Percentiles rank a stretch among this genome's conserved stretches.
phyloP scores from a whole-genome alignment of 1,140 invertebrate species.

The Lordiphosa collinella region DNA sequence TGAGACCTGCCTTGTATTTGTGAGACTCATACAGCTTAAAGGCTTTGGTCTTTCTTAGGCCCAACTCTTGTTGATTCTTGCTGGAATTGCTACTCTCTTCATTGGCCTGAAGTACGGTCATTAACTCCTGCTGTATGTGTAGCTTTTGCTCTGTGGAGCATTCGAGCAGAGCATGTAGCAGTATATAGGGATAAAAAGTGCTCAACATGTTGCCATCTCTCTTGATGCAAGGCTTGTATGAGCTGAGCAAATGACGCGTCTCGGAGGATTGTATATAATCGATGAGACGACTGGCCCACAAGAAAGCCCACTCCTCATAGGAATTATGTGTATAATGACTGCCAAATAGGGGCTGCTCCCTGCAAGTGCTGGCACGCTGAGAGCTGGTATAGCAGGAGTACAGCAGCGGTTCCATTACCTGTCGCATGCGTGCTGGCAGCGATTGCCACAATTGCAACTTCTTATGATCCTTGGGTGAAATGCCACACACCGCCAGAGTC shows the following conservation, averaged over 20 bases:
- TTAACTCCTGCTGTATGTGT: constrained; percentile 82
- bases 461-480: constrained; percentile 83
- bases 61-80: constrained; percentile 11
- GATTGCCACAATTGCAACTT: constrained; percentile 84
- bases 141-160: constrained; percentile 59
- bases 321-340: constrained; percentile 81
- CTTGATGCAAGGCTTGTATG: constrained; percentile 86
- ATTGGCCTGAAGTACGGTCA: constrained; percentile 53
- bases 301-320: constrained; percentile 87
- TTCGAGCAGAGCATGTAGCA: constrained; percentile 83
- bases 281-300: constrained; percentile 84
- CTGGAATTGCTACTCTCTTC: constrained; percentile 16
- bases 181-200: constrained; percentile 86
- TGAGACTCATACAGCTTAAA: constrained; percentile 47
- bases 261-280: constrained; percentile 81
- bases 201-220: constrained; percentile 85
- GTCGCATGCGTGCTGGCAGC: constrained; percentile 84
- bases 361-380: constrained; percentile 41
- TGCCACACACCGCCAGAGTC: constrained; percentile 85
- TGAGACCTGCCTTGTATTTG: constrained; percentile 40
- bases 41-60: constrained; percentile 12
- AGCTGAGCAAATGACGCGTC: constrained; percentile 82
- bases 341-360: constrained; percentile 83
- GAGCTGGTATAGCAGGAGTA: constrained; percentile 83
- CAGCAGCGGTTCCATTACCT: constrained; percentile 86